Evolutionary conservation across 1,140 invertebrate species (phyloP), one percentile per base, ranked within the genome.

Genomic region (Leguminivora glycinivorella): DNA sequence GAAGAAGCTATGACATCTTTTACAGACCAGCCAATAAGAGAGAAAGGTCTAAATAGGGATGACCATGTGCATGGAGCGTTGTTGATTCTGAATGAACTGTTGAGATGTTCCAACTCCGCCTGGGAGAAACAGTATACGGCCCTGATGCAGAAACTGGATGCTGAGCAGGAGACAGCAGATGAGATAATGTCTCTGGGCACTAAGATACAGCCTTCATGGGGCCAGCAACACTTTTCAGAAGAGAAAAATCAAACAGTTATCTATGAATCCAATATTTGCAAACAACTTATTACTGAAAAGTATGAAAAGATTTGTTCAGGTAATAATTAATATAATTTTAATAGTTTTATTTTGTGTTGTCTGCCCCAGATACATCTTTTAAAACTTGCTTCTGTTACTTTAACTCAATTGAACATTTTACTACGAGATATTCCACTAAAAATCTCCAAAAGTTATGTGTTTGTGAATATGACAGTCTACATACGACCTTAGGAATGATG

Each of bases 31-130:
- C 87, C 93, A 56, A 87, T 89, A 40, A 91, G 94, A 83, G 96
- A 97, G 74, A 95, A 95, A 83, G 95, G 96, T 40, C 93, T 96
- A 67, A 96, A 94, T 14, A 94, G 95, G 72, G 98, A 99, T 83
- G 98, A 99, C 85, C 93, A 96, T 88, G 95, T 98, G 22, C 98
- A 99, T 88, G 98, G 98, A 19, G 97, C 96, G 4, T 90, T 99
- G 0, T 92, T 99, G 22, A 96, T 99, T 25, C 91, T 99, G 1
- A 99, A 99, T 92, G 99, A 99, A 92, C 92, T 99, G 0, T 91
- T 99, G 2, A 92, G 98, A 66, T 98, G 97, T 86, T 96, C 97
- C 67, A 98, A 99, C 90, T 93, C 96, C 1, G 93, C 95, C 63
- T 98, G 98, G 95, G 98, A 98, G 83, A 93, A 94, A 26, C 94